These are phyloP conservation scores for Brachyalestes nurse DNA, from an alignment of 2,797 vertebrate genomes.

Conservation along the genomic window DNA sequence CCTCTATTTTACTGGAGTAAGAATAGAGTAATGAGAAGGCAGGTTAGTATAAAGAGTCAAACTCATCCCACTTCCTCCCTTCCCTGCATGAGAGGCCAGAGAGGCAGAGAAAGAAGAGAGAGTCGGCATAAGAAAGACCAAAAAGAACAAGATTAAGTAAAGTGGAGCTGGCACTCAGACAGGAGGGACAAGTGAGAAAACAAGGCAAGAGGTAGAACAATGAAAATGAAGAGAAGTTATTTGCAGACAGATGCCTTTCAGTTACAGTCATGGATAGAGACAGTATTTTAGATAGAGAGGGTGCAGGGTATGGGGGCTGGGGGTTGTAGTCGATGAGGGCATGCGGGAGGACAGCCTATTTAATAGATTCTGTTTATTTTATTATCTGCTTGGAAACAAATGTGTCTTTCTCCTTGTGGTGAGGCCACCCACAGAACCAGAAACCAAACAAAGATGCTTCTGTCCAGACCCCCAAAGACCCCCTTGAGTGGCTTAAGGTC, in stretches of 20 bases:
- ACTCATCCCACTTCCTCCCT: constrained; percentile 56
- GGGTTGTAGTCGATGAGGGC: constrained; percentile 46
- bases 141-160: constrained; percentile 44
- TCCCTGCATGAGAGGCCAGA: constrained; percentile 47
- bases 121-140: constrained; percentile 22
- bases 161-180: constrained; percentile 33
- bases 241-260: constrained; percentile 50
- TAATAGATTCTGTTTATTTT: constrained; percentile 79
- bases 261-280: constrained; percentile 29
- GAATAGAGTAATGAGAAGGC: constrained; percentile 43
- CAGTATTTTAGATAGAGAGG: constrained; percentile 35
- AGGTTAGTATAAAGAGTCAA: constrained; percentile 41
- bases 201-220: constrained; percentile 30
- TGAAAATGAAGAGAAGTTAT: constrained; percentile 36
- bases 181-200: constrained; percentile 40
- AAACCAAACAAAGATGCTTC: constrained; percentile 83
- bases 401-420: constrained; percentile 74
- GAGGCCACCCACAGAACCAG: constrained; percentile 86
- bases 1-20: constrained; percentile 16
- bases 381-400: constrained; percentile 81
- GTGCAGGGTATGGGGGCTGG: constrained; percentile 29
- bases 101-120: constrained; percentile 30
- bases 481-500: constrained; percentile 81
- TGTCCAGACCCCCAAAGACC: constrained; percentile 58
- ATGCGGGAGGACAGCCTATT: constrained; percentile 34